Percentiles rank a stretch among this genome's conserved stretches.
phyloP scores from a whole-genome alignment of 2,113 vertebrate genomes.

The Tauraco erythrolophus region DNA sequence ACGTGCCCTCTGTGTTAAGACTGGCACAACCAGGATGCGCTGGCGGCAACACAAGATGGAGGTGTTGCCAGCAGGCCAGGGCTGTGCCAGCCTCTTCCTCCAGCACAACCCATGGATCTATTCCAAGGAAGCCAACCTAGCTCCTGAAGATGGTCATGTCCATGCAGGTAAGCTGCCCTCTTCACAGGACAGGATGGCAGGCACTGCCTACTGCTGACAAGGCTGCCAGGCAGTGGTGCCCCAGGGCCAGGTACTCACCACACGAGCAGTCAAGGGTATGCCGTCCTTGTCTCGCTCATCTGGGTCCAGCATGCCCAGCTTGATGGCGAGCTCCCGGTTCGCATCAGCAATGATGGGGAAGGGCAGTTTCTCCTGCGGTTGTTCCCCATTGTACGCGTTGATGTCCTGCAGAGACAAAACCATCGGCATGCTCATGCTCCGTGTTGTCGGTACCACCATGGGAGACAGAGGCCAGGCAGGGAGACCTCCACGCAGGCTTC shows the following conservation, averaged over 20 bases:
- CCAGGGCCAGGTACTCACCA: conserved; percentile 80
- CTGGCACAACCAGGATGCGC: not conserved
- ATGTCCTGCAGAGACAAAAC: conserved; percentile 84
- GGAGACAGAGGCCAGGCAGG: not conserved
- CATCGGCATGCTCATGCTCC: fast-evolving
- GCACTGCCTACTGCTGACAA: not conserved
- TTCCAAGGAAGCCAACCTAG: not conserved
- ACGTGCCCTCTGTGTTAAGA: not conserved
- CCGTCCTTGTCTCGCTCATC: conserved; percentile 89
- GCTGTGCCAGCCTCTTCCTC: not conserved
- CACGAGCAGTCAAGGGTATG: conserved; percentile 91
- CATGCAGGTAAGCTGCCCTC: not conserved
- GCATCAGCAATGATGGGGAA: conserved; percentile 96
- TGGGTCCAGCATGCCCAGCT: conserved; percentile 95
- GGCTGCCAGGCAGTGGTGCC: fast-evolving
- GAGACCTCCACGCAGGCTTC: not conserved
- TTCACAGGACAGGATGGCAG: not conserved
- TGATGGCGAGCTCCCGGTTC: conserved; percentile 85
- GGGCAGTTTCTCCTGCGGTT: conserved; percentile 78
- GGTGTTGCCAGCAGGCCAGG: not conserved
- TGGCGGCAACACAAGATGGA: not conserved
- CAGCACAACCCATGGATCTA: not conserved
- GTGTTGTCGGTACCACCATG: not conserved
- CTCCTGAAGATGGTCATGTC: not conserved
- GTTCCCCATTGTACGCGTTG: conserved; percentile 78